Base-by-base conservation (phyloP, 2,888 invertebrate species). In the Peribatodes rhomboidaria region DNA sequence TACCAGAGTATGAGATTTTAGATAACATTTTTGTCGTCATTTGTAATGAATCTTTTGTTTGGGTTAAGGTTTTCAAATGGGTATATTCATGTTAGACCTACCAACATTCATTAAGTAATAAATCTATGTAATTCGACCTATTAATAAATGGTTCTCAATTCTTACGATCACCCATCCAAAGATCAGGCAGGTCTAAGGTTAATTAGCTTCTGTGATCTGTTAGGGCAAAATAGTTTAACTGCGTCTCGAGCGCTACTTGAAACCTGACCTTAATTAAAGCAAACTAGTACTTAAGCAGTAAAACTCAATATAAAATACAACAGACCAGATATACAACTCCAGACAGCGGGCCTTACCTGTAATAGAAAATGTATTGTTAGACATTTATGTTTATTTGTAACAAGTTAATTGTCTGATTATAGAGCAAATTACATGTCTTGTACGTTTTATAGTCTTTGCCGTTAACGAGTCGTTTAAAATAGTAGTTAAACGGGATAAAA, bases 241-340 rank as follows among this genome's bases (percentile, higher is more conserved):
- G 9, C 42, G 54, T 35, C 35, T 35, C 35, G 33, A 49, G 35
- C 35, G n/a, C 42, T 42, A 11, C 31, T 18, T 27, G 49, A 44
- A 64, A 58, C 54, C 41, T 31, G 31, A 20, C 50, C 54, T 64
- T 64, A 65, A 65, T 42, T 44, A 61, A 52, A 52, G 31, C 56
- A 13, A 54, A 54, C 55, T 46, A 60, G 13, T 27, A 37, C 56
- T 49, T 37, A 55, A 62, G 54, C 31, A 61, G 39, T 60, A 55
- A 60, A 53, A 22, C 79, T 77, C 82, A 64, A 82, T 85, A 83
- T 84, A 84, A 83, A 83, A 85, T 83, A 85, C 79, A 71, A 74
- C 76, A 72, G 71, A 71, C 67, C 70, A 82, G 78, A 82, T 82
- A 81, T 80, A 75, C 57, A 44, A 61, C 59, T 65, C 42, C 18